These are phyloP conservation scores for Australoheros facetus DNA, from an alignment of 2,797 vertebrate species.

Conservation along the genomic window DNA sequence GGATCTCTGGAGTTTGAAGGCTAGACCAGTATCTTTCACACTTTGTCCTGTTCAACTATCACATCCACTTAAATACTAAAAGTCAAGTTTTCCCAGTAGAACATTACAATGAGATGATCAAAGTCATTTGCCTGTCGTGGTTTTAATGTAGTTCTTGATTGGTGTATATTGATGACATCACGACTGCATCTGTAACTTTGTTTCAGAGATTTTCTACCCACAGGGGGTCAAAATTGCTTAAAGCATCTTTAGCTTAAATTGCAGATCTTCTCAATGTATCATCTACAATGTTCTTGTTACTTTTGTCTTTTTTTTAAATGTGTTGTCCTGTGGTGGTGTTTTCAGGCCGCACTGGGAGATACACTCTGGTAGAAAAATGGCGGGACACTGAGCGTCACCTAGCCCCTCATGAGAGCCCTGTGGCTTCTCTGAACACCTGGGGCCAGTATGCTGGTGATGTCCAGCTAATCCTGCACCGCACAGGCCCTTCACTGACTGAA, in stretches of 20 bases:
- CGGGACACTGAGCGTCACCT: slow-evolving; percentile 93
- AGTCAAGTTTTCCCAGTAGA: background rate
- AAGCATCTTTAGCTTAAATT: background rate
- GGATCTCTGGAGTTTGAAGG: background rate
- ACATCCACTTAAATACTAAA: background rate
- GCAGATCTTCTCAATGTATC: background rate
- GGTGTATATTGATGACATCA: background rate
- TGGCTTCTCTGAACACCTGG: slow-evolving; percentile 97
- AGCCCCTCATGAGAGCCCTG: slow-evolving; percentile 93
- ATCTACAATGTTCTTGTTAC: background rate
- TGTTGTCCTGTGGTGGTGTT: slow-evolving; percentile 8
- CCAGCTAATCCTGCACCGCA: slow-evolving; percentile 93
- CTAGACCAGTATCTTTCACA: background rate
- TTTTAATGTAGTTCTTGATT: no score
- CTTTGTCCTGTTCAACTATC: background rate
- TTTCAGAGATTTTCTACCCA: background rate
- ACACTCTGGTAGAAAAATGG: slow-evolving; percentile 98
- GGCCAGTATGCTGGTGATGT: slow-evolving; percentile 97
- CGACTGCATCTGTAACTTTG: background rate
- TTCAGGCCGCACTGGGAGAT: slow-evolving; percentile 93
- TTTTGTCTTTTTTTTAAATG: background rate
- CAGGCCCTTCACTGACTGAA: slow-evolving; percentile 93
- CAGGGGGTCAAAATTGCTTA: background rate
- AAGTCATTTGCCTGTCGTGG: no score
- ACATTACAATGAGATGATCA: no score